These are phyloP conservation scores for Syncerus caffer DNA, from an alignment of 2,797 vertebrate species.

Conservation along the genomic window DNA sequence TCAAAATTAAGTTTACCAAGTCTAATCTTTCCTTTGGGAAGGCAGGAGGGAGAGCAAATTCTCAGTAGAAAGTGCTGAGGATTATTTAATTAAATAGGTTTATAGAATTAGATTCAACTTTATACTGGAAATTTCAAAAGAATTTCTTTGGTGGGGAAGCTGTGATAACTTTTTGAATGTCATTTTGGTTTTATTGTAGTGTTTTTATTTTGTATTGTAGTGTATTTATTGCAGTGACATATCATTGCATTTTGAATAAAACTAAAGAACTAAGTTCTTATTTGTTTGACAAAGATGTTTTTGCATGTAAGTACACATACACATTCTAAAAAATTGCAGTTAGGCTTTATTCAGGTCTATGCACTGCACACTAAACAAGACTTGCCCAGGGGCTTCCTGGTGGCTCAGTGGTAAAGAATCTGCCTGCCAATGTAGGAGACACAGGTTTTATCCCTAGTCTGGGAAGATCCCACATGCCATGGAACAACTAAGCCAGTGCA, in stretches of 20 bases:
- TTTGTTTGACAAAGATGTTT: conserved; percentile 71
- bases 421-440: not conserved
- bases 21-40: conserved; percentile 76
- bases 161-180: conserved; percentile 75
- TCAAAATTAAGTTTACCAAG: conserved; percentile 81
- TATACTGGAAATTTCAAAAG: conserved; percentile 79
- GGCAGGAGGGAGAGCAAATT: conserved; percentile 73
- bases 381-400: not conserved
- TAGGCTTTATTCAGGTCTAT: not conserved
- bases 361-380: not conserved
- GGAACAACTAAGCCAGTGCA: not conserved
- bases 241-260: conserved; percentile 71
- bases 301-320: conserved; percentile 43
- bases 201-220: not conserved
- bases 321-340: not conserved
- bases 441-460: not conserved
- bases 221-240: conserved; percentile 54
- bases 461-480: not conserved
- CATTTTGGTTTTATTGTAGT: conserved; percentile 61
- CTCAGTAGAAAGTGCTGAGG: conserved; percentile 78
- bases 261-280: conserved; percentile 64
- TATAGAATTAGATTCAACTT: conserved; percentile 81
- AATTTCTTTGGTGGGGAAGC: conserved; percentile 74
- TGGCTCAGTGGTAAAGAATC: not conserved
- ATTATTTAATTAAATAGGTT: conserved; percentile 83